A percentile compares a stretch with the other conserved stretches of the same genome.
phyloP scores from a whole-genome alignment of 2,888 invertebrate species.

The Thymelicus lineola region DNA sequence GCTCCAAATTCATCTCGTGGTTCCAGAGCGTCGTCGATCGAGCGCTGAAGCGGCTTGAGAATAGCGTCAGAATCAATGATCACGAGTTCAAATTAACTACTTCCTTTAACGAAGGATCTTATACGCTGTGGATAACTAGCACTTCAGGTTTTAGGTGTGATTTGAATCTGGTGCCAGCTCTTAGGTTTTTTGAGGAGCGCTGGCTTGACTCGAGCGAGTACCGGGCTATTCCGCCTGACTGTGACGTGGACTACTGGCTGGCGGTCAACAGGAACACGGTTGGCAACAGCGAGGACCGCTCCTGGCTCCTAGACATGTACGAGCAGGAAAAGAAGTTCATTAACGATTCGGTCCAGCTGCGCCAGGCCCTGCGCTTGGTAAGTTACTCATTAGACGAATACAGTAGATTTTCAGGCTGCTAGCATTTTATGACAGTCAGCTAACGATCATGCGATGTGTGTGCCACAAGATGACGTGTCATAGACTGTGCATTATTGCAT shows the following conservation, averaged over 20 bases:
- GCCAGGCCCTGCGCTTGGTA: slow-evolving; percentile 70
- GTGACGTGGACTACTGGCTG: slow-evolving; percentile 68
- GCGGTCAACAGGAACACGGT: slow-evolving; percentile 74
- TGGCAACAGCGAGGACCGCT: slow-evolving; percentile 52
- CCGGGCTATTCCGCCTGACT: slow-evolving; percentile 53
- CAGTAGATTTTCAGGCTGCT: no score
- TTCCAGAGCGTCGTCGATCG: slow-evolving; percentile 78
- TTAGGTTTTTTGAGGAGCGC: slow-evolving; percentile 72
- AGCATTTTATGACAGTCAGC: no score
- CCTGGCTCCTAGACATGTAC: slow-evolving; percentile 84
- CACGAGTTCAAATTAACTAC: slow-evolving; percentile 62
- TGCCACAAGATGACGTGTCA: no score
- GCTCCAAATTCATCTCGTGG: slow-evolving; percentile 80
- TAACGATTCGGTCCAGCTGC: slow-evolving; percentile 62
- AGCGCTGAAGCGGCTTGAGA: slow-evolving; percentile 64
- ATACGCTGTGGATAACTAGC: slow-evolving; percentile 70
- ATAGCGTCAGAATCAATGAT: slow-evolving; percentile 55
- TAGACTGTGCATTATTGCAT: no score
- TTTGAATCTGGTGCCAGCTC: slow-evolving; percentile 82
- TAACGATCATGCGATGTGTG: no score
- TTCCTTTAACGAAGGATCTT: slow-evolving; percentile 77
- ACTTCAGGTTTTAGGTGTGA: slow-evolving; percentile 61
- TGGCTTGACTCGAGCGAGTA: slow-evolving; percentile 62
- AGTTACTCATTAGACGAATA: slow-evolving; percentile 46
- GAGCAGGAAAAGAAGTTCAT: slow-evolving; percentile 80